Evolutionary conservation across 2,113 vertebrate genomes (phyloP).

Genomic region (Ptilonorhynchus violaceus): DNA sequence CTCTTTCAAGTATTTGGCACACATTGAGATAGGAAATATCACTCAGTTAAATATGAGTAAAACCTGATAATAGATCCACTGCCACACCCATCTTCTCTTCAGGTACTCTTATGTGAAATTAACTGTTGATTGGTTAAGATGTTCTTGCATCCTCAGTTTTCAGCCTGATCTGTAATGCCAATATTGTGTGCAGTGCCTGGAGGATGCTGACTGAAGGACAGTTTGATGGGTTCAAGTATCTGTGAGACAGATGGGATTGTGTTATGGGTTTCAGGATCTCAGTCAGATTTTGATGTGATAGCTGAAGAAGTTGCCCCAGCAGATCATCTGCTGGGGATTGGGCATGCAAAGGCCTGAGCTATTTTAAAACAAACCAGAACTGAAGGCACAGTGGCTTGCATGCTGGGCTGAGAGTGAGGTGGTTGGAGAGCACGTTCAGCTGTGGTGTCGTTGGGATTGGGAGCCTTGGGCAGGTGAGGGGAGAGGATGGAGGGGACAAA

Average conservation of each 20-base stretch:
- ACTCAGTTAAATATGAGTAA: not conserved
- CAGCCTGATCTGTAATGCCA: not conserved
- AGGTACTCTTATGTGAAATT: not conserved
- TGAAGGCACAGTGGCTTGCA: not conserved
- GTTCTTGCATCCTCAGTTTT: not conserved
- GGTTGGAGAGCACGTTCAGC: accelerated
- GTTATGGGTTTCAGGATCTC: not conserved
- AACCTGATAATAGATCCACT: not conserved
- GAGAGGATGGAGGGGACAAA: not conserved
- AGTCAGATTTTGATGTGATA: not conserved
- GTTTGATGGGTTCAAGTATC: not conserved
- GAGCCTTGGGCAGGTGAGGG: not conserved
- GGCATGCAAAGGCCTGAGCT: not conserved
- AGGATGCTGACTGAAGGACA: not conserved
- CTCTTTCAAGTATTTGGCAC: not conserved
- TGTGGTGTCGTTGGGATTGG: not conserved
- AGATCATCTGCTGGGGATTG: not conserved
- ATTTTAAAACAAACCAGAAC: not conserved
- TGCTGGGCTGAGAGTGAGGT: not conserved
- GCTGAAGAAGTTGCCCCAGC: not conserved
- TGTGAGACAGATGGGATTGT: not conserved
- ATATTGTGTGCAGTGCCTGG: not conserved
- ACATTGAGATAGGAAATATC: not conserved
- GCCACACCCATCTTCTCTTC: not conserved
- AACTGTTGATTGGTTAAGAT: not conserved